These are phyloP conservation scores for Agrypnus murinus DNA, from an alignment of 2,888 invertebrate genomes.

Conservation along the genomic window DNA sequence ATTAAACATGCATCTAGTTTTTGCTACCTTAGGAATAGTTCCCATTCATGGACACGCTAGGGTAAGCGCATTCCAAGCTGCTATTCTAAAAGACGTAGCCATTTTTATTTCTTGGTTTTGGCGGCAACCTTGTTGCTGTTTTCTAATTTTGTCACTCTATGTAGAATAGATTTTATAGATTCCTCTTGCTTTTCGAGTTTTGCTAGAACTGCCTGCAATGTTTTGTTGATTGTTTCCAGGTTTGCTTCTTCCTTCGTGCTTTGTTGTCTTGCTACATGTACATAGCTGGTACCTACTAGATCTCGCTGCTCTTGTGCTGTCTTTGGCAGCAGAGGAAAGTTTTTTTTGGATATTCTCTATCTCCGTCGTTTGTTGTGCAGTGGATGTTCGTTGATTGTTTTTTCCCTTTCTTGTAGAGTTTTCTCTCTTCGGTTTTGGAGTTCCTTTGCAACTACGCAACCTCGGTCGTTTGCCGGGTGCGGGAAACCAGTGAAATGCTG, in stretches of 20 bases:
- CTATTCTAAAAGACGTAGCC: constrained; percentile 12
- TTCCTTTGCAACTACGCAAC: constrained; percentile 43
- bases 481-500: too few relatives aligned
- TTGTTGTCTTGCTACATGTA: constrained; percentile 11
- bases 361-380: constrained; percentile 17
- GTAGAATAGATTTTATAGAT: constrained; percentile 34
- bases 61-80: too few relatives aligned
- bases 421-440: constrained; percentile 45
- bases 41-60: too few relatives aligned
- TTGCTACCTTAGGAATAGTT: too few relatives aligned
- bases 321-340: too few relatives aligned
- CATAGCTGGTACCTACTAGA: constrained; percentile 2
- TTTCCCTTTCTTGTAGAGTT: constrained; percentile 31
- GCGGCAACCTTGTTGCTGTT: constrained; percentile 27
- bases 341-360: too few relatives aligned
- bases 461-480: constrained; percentile 52
- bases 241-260: constrained; percentile 4
- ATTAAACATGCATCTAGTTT: too few relatives aligned
- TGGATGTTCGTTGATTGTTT: constrained; percentile 31
- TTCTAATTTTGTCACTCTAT: constrained; percentile 33
- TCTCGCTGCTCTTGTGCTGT: constrained; percentile 18
- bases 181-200: constrained; percentile 33
- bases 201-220: constrained; percentile 30
- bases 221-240: constrained; percentile 23
- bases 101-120: too few relatives aligned